phyloP scores from a whole-genome alignment of 2,888 invertebrate genomes.

The Pandemis heparana region DNA sequence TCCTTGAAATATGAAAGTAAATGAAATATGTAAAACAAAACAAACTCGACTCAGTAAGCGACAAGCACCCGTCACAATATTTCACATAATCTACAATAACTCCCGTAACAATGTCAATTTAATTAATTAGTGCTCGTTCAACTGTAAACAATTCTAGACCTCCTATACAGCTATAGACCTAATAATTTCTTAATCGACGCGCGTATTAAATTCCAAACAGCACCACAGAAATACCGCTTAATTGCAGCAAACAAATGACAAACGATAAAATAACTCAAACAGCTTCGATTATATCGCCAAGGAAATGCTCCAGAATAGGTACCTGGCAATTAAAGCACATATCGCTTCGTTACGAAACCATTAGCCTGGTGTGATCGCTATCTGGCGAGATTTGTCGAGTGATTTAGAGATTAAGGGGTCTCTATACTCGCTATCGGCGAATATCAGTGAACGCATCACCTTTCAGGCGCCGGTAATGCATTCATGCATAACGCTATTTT shows the following conservation, averaged over 20 bases:
- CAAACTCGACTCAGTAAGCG: not conserved
- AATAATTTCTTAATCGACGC: not conserved
- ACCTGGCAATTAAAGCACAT: not conserved
- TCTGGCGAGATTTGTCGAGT: not conserved
- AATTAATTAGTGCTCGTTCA: not conserved
- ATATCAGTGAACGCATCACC: no score
- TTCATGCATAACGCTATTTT: no score
- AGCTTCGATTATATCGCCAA: not conserved
- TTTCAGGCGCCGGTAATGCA: no score
- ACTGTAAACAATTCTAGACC: not conserved
- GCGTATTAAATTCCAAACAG: not conserved
- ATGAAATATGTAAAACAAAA: not conserved
- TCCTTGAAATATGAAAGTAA: not conserved
- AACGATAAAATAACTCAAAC: not conserved
- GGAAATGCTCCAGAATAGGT: not conserved
- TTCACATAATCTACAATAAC: not conserved
- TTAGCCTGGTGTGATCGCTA: not conserved
- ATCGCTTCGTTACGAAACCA: conserved; percentile 5
- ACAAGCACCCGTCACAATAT: not conserved
- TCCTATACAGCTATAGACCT: not conserved
- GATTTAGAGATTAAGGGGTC: not conserved
- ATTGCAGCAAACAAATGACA: not conserved
- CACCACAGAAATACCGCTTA: not conserved
- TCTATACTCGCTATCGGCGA: no score
- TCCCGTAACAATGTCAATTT: not conserved